phyloP scores from a whole-genome alignment of 2,797 vertebrate species.

The Paedocypris micromegethes region DNA sequence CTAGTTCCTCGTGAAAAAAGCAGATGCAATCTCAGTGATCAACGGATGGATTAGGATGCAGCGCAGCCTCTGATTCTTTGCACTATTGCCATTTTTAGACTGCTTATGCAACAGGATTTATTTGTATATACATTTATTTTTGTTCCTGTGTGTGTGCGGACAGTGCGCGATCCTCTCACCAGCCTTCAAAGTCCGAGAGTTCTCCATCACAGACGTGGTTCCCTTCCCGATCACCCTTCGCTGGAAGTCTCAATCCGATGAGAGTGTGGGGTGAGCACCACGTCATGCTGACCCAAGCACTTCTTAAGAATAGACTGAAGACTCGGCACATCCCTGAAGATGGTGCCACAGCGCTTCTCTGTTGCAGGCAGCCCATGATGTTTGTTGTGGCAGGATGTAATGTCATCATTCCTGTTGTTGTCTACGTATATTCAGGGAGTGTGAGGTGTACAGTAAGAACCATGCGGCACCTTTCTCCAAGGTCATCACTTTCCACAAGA shows the following conservation, averaged over 20 bases:
- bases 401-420: neutral
- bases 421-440: constrained; percentile 71
- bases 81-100: constrained; percentile 18
- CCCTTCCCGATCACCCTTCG: constrained; percentile 89
- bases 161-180: constrained; percentile 97
- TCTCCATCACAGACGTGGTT: constrained; percentile 92
- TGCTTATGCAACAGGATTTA: constrained; percentile 34
- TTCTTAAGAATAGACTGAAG: neutral
- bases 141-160: constrained; percentile 39
- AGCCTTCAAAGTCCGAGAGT: constrained; percentile 96
- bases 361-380: too few species aligned
- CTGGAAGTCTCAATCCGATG: constrained; percentile 93
- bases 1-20: too few species aligned
- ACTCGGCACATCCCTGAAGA: neutral
- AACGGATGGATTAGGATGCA: constrained; percentile 20
- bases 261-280: constrained; percentile 78
- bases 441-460: constrained; percentile 93
- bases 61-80: constrained; percentile 5
- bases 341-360: too few species aligned
- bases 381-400: neutral
- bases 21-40: constrained; percentile 19
- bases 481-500: constrained; percentile 96
- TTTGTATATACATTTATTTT: constrained; percentile 34
- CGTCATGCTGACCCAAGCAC: neutral
- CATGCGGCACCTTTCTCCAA: constrained; percentile 94